phyloP scores from a whole-genome alignment of 2,888 invertebrate species.

The Erannis defoliaria region DNA sequence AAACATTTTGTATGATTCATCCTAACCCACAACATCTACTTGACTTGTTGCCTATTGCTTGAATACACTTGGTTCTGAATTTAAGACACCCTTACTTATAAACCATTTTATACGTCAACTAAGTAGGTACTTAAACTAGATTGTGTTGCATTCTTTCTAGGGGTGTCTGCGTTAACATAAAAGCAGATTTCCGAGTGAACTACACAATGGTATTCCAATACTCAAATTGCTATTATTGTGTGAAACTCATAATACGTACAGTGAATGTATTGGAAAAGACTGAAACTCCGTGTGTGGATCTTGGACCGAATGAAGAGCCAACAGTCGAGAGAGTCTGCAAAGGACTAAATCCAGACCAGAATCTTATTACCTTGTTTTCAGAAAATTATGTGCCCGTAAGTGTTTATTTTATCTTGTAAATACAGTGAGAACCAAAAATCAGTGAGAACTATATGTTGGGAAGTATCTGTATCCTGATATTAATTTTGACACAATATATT shows the following conservation, averaged over 20 bases:
- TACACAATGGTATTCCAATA: slow-evolving; percentile 93
- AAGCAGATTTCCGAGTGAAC: slow-evolving; percentile 92
- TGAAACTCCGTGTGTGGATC: slow-evolving; percentile 93
- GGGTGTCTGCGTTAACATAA: slow-evolving; percentile 91
- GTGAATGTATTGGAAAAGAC: slow-evolving; percentile 96
- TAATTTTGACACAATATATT: no score
- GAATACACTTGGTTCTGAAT: no score
- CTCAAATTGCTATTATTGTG: slow-evolving; percentile 93
- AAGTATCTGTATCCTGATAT: no score
- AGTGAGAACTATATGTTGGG: no score
- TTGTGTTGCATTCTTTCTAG: slow-evolving; percentile 61
- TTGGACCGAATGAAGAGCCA: slow-evolving; percentile 88
- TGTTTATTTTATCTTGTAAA: no score
- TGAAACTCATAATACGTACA: slow-evolving; percentile 94
- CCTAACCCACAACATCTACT: not conserved
- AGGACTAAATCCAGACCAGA: slow-evolving; percentile 91
- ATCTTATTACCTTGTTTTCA: slow-evolving; percentile 94
- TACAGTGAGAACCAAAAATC: no score
- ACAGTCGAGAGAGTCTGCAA: slow-evolving; percentile 92
- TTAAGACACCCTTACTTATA: no score
- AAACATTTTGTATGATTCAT: slow-evolving; percentile 18
- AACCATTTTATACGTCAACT: no score
- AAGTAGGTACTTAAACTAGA: no score
- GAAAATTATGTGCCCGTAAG: slow-evolving; percentile 94
- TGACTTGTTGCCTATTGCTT: no score